phyloP scores from a whole-genome alignment of 2,113 vertebrate genomes.

The Pholis gunnellus region DNA sequence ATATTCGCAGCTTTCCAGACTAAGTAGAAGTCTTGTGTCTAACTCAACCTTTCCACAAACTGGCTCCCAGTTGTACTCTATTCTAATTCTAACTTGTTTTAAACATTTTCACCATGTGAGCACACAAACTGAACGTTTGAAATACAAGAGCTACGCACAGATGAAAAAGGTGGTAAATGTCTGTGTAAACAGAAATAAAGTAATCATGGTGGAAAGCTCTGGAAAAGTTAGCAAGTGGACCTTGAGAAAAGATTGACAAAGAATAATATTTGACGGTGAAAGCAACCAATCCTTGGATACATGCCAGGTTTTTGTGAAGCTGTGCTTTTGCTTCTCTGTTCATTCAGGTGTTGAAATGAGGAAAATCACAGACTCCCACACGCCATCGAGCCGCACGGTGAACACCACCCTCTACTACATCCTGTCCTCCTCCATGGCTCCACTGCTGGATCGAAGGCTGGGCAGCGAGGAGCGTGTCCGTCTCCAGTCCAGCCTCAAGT shows the following conservation, averaged over 20 bases:
- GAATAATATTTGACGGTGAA: background rate
- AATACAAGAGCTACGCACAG: background rate
- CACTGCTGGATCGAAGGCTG: conserved; percentile 86
- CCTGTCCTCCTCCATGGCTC: conserved; percentile 88
- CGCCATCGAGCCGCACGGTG: conserved; percentile 91
- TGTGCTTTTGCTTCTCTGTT: conserved; percentile 11
- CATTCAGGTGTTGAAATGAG: conserved; percentile 92
- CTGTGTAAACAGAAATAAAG: background rate
- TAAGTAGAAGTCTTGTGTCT: background rate
- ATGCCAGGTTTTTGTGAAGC: background rate
- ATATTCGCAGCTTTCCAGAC: no score
- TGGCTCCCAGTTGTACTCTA: background rate
- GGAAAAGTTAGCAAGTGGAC: background rate
- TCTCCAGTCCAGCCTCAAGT: conserved; percentile 92
- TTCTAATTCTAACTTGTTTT: background rate
- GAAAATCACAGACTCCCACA: conserved; percentile 93
- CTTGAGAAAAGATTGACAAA: background rate
- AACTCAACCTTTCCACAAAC: background rate
- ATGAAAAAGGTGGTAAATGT: background rate
- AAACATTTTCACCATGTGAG: background rate
- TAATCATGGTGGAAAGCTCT: background rate
- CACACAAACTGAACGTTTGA: background rate
- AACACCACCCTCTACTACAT: conserved; percentile 96
- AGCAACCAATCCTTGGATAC: background rate
- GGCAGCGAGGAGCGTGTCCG: conserved; percentile 84